Percentiles rank a stretch among this genome's conserved stretches.
Evolutionary conservation across 2,113 vertebrate genomes (phyloP).

Genomic region (Hemiscyllium ocellatum): DNA sequence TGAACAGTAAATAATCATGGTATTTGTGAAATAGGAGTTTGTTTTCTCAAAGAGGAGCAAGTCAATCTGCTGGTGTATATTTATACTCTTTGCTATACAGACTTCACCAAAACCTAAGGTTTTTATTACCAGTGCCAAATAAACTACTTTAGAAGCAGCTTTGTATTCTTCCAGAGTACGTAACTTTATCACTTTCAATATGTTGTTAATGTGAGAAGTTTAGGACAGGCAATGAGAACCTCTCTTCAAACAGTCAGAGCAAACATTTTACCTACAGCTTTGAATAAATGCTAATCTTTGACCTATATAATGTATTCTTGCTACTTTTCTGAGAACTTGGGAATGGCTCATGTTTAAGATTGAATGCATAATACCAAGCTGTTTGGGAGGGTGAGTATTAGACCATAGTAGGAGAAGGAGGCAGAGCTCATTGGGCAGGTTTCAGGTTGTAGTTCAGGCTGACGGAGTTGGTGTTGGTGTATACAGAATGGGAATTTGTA

Average conservation of each 20-base stretch:
- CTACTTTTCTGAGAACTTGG: background rate
- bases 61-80: conserved; percentile 6
- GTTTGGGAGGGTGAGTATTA: too few relatives aligned
- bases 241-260: background rate
- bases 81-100: background rate
- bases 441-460: too few relatives aligned
- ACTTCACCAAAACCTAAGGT: background rate
- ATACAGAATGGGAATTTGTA: too few relatives aligned
- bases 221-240: background rate
- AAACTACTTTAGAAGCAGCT: background rate
- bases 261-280: background rate
- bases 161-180: background rate
- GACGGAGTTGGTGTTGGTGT: too few relatives aligned
- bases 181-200: background rate
- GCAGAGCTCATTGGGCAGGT: too few relatives aligned
- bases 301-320: background rate
- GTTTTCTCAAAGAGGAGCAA: background rate
- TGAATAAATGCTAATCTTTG: background rate
- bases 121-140: background rate
- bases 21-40: conserved; percentile 1
- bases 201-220: background rate
- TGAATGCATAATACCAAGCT: background rate
- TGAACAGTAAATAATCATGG: conserved; percentile 12
- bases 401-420: too few relatives aligned
- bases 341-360: background rate